Base-by-base conservation (phyloP, 2,113 vertebrate species). In the Xiphophorus hellerii region DNA sequence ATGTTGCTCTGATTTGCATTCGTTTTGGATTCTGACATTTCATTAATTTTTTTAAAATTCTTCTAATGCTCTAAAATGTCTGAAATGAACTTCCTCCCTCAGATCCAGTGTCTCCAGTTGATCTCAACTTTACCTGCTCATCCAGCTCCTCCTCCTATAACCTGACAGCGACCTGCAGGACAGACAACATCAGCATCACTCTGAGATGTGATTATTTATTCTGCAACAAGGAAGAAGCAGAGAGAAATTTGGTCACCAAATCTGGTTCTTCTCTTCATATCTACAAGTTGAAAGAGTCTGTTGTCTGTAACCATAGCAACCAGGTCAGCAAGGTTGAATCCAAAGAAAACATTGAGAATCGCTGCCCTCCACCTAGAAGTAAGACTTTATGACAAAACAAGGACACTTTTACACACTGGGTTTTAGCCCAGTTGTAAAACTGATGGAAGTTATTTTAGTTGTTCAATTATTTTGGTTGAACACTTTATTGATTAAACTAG, bases 251-350 rank as follows among this genome's bases (percentile, higher is more conserved):
- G 29, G n/a, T 51, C 62, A 60, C 48, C 5, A 17, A 39, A 28
- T 37, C 71, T 29, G 65, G 28, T 0, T 25, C 27, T 30, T 51
- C 25, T 66, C 70, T 88, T 7, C 4, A 3, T 0, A 12, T 80
- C 33, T 62, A 81, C 74, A 15, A 69, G 64, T 13, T 0, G 0
- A 35, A 86, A 28, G 25, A 28, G 28, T 31, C 31, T 0, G 3
- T 86, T 51, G 51, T 75, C 73, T 89, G 88, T 81, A 74, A 75
- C 69, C 78, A 89, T 51, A 85, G 83, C 54, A 89, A 89, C 77
- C 13, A 74, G 0, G 69, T 87, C 31, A 82, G 64, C 84, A n/a
- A 28, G 76, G 35, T 0, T 0, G 0, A 66, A 1, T 4, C 27
- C 1, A 35, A 0, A 0, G 37, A 0, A n/a, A 31, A 0, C 0